Evolutionary conservation across 2,797 vertebrate genomes (phyloP).

Genomic region (Syndactyla subalaris): DNA sequence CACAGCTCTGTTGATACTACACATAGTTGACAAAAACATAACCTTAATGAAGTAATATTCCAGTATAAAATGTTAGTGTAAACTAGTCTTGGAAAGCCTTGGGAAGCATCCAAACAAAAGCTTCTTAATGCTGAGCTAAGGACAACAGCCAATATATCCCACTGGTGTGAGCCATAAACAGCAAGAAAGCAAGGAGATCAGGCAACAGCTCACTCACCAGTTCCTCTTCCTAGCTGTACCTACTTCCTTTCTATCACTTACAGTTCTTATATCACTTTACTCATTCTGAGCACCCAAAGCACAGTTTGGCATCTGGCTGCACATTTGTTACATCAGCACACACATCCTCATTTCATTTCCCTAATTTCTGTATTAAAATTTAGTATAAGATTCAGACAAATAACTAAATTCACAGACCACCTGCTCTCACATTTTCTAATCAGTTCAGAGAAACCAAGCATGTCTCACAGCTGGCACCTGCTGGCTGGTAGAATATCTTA

Average conservation of each 20-base stretch:
- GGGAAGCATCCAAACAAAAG: not conserved
- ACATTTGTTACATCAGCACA: constrained; percentile 14
- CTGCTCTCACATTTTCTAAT: not conserved
- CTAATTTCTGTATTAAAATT: not conserved
- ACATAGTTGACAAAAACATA: not conserved
- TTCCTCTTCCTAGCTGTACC: constrained; percentile 45
- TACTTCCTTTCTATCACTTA: constrained; percentile 24
- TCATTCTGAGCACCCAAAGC: not conserved
- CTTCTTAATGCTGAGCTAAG: not conserved
- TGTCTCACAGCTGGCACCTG: not conserved
- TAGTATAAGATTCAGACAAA: not conserved
- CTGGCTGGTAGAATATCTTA: not conserved
- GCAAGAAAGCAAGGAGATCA: not conserved
- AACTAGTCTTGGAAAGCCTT: not conserved
- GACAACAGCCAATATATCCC: not conserved
- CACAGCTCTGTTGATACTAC: not conserved
- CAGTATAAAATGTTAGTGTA: not conserved
- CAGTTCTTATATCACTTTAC: constrained; percentile 31
- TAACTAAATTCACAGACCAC: not conserved
- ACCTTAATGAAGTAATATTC: not conserved
- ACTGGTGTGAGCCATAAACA: not conserved
- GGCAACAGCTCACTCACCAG: not conserved
- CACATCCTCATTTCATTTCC: constrained; percentile 64
- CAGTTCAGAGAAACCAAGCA: not conserved
- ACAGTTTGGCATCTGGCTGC: not conserved